These are phyloP conservation scores for Sebastes paucispinis DNA, from an alignment of 2,797 vertebrate species.

Conservation along the genomic window DNA sequence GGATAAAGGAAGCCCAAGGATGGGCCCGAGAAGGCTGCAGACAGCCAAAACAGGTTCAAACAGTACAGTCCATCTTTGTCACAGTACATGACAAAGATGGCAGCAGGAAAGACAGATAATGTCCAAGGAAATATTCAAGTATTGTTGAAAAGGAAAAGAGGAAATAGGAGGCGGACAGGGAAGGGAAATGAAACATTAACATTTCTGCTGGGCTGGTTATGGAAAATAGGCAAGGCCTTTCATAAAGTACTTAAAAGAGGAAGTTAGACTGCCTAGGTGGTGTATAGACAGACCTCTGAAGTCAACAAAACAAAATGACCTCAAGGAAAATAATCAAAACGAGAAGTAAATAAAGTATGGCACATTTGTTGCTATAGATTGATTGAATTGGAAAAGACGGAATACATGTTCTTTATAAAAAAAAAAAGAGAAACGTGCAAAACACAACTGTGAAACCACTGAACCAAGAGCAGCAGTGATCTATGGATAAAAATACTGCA, in stretches of 20 bases:
- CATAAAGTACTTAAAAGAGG: background rate
- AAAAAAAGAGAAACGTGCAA: background rate
- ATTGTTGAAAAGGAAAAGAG: constrained; percentile 3
- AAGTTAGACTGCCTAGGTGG: background rate
- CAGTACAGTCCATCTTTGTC: no score
- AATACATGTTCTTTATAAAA: constrained; percentile 10
- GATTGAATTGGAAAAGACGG: background rate
- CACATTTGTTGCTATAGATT: background rate
- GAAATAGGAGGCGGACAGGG: background rate
- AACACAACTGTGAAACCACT: constrained; percentile 54
- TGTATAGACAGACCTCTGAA: background rate
- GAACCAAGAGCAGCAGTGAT: constrained; percentile 10
- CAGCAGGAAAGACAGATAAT: constrained; percentile 1
- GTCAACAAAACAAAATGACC: constrained; percentile 7
- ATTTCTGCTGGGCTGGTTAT: constrained; percentile 36
- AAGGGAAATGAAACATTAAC: constrained; percentile 26
- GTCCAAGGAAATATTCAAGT: constrained; percentile 31
- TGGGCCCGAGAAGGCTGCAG: no score
- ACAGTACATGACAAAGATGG: constrained; percentile 1
- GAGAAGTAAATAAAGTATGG: background rate
- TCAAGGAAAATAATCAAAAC: background rate
- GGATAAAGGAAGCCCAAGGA: constrained; percentile 44
- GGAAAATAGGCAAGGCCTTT: constrained; percentile 27
- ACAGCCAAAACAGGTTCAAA: no score
- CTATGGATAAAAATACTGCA: constrained; percentile 50